Percentiles rank a stretch among this genome's conserved stretches.
Evolutionary conservation across 2,113 vertebrate genomes (phyloP).

Genomic region (Marcusenius ussheri): DNA sequence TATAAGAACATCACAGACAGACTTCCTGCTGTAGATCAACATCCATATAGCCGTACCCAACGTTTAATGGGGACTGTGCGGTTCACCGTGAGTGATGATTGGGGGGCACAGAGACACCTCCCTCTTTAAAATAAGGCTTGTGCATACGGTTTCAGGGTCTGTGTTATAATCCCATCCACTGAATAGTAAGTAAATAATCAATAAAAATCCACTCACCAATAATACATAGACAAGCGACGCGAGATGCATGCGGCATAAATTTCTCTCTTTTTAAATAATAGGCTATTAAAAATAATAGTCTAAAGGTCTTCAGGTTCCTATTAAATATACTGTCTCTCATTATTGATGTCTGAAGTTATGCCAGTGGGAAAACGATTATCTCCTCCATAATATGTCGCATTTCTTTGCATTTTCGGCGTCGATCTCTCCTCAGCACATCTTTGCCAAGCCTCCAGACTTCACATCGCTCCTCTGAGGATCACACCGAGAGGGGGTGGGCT

Average conservation of each 20-base stretch:
- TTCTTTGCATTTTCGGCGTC: background rate
- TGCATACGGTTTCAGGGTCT: background rate
- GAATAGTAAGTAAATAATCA: background rate
- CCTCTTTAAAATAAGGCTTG: background rate
- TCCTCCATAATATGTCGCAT: background rate
- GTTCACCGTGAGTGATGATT: background rate
- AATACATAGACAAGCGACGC: background rate
- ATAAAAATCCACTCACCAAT: background rate
- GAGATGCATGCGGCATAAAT: background rate
- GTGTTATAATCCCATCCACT: background rate
- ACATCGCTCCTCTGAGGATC: conserved; percentile 7
- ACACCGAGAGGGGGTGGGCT: background rate
- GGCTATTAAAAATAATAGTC: background rate
- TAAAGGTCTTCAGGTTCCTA: background rate
- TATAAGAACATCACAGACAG: background rate
- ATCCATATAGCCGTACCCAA: background rate
- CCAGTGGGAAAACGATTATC: background rate
- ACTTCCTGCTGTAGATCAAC: background rate
- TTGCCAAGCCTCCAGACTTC: conserved; percentile 3
- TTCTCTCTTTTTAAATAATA: background rate
- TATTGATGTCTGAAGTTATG: background rate
- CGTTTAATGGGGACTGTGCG: background rate
- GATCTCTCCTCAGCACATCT: background rate
- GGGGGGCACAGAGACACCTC: background rate
- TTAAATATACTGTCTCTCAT: background rate